Base-by-base conservation (phyloP, 2,113 vertebrate species). In the Esox niger region DNA sequence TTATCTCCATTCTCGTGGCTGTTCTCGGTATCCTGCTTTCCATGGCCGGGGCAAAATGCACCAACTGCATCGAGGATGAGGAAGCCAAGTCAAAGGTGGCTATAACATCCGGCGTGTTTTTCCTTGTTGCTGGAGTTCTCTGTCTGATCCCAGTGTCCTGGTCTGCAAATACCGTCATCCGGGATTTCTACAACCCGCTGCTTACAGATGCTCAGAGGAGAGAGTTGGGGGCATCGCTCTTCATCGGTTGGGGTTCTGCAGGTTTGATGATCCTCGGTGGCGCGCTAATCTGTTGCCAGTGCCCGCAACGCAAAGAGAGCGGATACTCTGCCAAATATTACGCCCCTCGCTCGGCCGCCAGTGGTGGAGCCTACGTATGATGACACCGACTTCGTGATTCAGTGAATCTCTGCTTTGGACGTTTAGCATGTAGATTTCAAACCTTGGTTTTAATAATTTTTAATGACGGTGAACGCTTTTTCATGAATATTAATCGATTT, bases 171-270 rank as follows among this genome's bases (percentile, higher is more conserved):
- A 86, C 66, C 35, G 87, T 96, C 13, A 90, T 97, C 90, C 84
- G 79, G 76, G 90, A 92, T 69, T 96, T 96, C 91, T 96, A 97
- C 87, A 94, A 91, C 82, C 94, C 95, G 0, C 35, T 91, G 21
- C 65, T 94, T 32, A 78, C 74, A 0, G 82, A 93, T 2, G 90
- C 93, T 0, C 91, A 94, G 84, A 93, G 89, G 81, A 80, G 91
- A 21, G 95, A 98, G 80, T 86, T 97, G 38, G 96, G 96, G 0
- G 88, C 94, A 0, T 84, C 94, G 0, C 88, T 98, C 8, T 97
- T 96, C 76, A 84, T 96, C 0, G 96, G 95, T 62, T 96, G 94
- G 94, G 93, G 86, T 0, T 81, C 94, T 0, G 89, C 94, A 0
- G 93, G 86, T 4, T 88, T 98, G 30, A 79, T 94, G 64, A 54